A percentile compares a stretch with the other conserved stretches of the same genome.
phyloP scores from a whole-genome alignment of 2,113 vertebrate genomes.

The Otus sunia region DNA sequence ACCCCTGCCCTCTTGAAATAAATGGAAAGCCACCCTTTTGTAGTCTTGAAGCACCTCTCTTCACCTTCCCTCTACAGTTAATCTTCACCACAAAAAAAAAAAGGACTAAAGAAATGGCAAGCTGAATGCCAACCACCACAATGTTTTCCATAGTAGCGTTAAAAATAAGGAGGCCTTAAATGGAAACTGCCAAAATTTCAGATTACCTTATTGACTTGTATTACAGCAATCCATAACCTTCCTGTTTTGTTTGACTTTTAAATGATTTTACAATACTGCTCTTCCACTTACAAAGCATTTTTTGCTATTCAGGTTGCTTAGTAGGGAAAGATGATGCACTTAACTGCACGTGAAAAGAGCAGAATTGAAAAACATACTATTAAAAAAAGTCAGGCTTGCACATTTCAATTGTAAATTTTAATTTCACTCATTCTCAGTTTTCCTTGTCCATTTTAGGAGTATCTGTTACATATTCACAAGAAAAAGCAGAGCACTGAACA shows the following conservation, averaged over 20 bases:
- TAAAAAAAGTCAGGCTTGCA: neutral
- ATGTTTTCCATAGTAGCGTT: neutral
- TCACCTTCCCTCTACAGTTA: neutral
- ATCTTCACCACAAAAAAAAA: neutral
- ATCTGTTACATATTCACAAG: neutral
- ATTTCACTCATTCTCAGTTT: neutral
- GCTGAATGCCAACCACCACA: neutral
- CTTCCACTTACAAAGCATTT: neutral
- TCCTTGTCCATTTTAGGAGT: neutral
- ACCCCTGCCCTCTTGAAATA: neutral
- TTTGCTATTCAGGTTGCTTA: neutral
- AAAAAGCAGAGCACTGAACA: neutral
- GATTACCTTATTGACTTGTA: neutral
- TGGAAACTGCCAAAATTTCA: neutral
- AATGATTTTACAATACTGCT: neutral
- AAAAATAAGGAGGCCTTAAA: neutral
- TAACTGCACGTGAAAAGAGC: neutral
- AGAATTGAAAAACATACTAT: neutral
- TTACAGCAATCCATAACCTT: neutral
- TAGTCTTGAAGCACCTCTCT: neutral
- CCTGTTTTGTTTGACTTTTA: neutral
- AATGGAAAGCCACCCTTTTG: neutral
- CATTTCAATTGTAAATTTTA: neutral
- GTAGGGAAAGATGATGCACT: neutral
- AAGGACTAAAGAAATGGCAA: neutral